Evolutionary conservation across 92 coral and sea anemone genomes (phyloP), one percentile per base, ranked within the genome.

Genomic region (Virgularia gustaviana): DNA sequence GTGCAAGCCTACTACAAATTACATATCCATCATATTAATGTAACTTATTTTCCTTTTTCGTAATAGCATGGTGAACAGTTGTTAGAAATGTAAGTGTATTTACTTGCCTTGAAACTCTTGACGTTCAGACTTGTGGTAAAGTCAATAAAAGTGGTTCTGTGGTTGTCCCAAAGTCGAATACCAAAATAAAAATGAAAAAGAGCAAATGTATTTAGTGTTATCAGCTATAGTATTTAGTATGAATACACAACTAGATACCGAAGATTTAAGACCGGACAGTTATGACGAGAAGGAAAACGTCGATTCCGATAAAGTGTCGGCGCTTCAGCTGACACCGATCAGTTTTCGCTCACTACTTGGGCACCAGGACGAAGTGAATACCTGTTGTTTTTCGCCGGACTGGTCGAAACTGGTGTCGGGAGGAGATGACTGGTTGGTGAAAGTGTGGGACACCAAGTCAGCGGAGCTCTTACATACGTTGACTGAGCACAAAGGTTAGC

Each of bases 381-480:
- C 98, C 0, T 90, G 95, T 77, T 86, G 96, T n/a, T 92, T 92
- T 57, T 89, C 98, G 9, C 90, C 98, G 49, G 90, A 92, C 61
- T 92, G 98, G 98, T 80, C 90, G 9, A 89, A 66, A 58, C 85
- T 92, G 70, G 94, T 80, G 8, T 89, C 98, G 1, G 98, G 96
- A 30, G 98, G 98, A 12, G 98, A 92, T 77, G 98, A 92, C 52
- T 70, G 78, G 58, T 25, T 92, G 70, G 96, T 92, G 29, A 92
- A 92, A 45, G 77, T 89, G 0, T 92, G 98, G 98, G 90, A 89
- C 63, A 66, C 98, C 42, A 81, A 73, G 63, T 81, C 92, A 6
- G 88, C 92, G 37, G 80, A 89, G 79, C 96, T 88, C 0, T 55
- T 92, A 16, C 84, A 89, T 60, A 89, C 94, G 3, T 35, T 89